Evolutionary conservation across 2,888 invertebrate species (phyloP).

Genomic region (Scelioninae gen. 1): DNA sequence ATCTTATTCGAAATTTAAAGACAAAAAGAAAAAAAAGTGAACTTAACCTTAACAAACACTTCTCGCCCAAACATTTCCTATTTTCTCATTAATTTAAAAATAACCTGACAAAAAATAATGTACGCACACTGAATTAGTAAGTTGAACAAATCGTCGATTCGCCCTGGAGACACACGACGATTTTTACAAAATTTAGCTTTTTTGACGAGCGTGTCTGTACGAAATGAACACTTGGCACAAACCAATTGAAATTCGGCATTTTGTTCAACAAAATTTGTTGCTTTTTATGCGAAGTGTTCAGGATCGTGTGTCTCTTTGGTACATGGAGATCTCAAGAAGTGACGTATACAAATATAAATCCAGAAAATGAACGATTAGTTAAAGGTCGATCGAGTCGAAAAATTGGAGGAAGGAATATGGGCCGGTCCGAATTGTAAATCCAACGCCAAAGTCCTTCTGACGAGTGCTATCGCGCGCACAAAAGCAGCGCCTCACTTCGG

Average conservation of each 20-base stretch:
- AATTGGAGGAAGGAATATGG: slow-evolving; percentile 67
- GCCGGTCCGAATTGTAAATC: slow-evolving; percentile 49
- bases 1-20: neutral
- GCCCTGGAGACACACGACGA: slow-evolving; percentile 58
- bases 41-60: slow-evolving; percentile 54
- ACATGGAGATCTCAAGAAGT: slow-evolving; percentile 80
- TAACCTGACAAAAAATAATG: neutral
- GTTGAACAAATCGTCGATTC: slow-evolving; percentile 37
- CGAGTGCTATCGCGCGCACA: slow-evolving; percentile 29
- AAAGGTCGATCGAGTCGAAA: slow-evolving; percentile 30
- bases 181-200: neutral
- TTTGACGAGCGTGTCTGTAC: slow-evolving; percentile 9
- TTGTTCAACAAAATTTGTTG: neutral
- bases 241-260: neutral
- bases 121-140: slow-evolving; percentile 54
- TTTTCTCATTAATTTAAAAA: slow-evolving; percentile 6
- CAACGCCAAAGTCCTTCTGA: slow-evolving; percentile 30
- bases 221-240: slow-evolving; percentile 4
- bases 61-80: slow-evolving; percentile 55
- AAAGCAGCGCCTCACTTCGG: slow-evolving; percentile 34
- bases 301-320: slow-evolving; percentile 79
- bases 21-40: slow-evolving; percentile 21
- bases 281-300: slow-evolving; percentile 26
- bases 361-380: slow-evolving; percentile 9
- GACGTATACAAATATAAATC: slow-evolving; percentile 16